Conservation (phyloP, 2,113 vertebrate genomes). For the Rutilus rutilus region DNA sequence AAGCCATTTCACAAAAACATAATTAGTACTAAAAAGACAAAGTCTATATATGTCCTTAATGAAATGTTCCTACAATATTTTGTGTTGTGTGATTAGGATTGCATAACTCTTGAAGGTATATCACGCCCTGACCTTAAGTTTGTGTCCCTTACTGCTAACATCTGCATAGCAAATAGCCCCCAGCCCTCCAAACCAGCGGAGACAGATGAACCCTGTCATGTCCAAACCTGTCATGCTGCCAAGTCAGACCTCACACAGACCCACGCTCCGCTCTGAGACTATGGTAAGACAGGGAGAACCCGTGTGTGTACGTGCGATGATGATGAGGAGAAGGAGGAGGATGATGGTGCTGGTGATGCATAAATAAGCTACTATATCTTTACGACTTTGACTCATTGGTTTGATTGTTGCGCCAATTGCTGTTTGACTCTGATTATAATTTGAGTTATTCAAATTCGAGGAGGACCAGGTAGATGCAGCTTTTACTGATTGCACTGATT, state of each 20-base stretch:
- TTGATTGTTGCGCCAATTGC: constrained; percentile 18
- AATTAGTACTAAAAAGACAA: neutral
- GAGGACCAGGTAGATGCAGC: neutral
- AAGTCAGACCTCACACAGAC: constrained; percentile 81
- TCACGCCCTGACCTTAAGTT: neutral
- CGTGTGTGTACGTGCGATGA: neutral
- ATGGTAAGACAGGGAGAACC: constrained; percentile 81
- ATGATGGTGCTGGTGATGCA: neutral
- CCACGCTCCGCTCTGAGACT: constrained; percentile 84
- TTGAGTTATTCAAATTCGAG: constrained; percentile 10
- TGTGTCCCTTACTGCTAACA: constrained; percentile 27
- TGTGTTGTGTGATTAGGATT: neutral
- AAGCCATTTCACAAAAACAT: neutral
- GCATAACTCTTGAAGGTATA: neutral
- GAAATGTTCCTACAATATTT: neutral
- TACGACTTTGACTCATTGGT: neutral
- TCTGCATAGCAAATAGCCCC: constrained; percentile 88
- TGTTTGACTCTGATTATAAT: constrained; percentile 21
- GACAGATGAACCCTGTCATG: constrained; percentile 83
- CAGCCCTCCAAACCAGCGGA: constrained; percentile 88
- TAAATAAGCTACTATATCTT: neutral
- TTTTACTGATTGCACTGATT: constrained; percentile 13
- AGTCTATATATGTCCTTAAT: neutral
- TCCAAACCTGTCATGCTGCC: constrained; percentile 97
- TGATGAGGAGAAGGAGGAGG: neutral